Base-by-base conservation (phyloP, 2,113 vertebrate species). In the Merops nubicus region DNA sequence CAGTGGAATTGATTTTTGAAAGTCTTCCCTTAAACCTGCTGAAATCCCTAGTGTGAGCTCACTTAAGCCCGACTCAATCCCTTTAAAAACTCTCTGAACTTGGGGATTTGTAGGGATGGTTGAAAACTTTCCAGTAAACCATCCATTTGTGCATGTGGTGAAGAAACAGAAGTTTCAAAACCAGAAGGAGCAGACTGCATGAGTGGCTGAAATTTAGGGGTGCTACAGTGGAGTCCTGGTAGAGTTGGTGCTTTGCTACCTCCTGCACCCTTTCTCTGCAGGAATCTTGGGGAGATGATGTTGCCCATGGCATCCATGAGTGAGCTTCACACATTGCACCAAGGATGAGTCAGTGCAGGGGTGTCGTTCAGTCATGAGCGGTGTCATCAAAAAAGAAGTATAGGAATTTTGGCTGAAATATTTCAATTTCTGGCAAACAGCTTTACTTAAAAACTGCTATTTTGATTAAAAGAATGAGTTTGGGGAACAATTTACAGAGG, bases 1-100 rank as follows among this genome's bases (percentile, higher is more conserved):
- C 79, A 95, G 47, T 67, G 57, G 87, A 94, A 92, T 87, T 3
- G 3, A 75, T 92, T 92, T 95, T 84, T 81, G 17, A 54, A 96
- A 92, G 36, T 34, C 53, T 92, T 91, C 56, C 42, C 67, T 84
- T 88, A 91, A 93, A 72, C 36, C 73, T 45, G 31, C 31, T 84
- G 79, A 84, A 92, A 92, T 95, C 83, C 76, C 40, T n/a, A 6
- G n/a, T 2, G 10, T 87, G 60, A 92, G 43, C 88, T 92, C 93
- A 60, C 48, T 91, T 93, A 86, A 97, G 68, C 88, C 83, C 34
- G 48, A 7, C 47, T 89, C 69, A 92, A 68, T 88, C 65, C 83
- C 73, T 75, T 75, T 54, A 87, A 95, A 94, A 95, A 87, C 79
- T 93, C 31, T 57, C 63, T 42, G 67, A 83, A 50, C 60, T 50